Evolutionary conservation across 2,888 invertebrate genomes (phyloP), one percentile per base, ranked within the genome.

Genomic region (Dorcus parallelipipedus): DNA sequence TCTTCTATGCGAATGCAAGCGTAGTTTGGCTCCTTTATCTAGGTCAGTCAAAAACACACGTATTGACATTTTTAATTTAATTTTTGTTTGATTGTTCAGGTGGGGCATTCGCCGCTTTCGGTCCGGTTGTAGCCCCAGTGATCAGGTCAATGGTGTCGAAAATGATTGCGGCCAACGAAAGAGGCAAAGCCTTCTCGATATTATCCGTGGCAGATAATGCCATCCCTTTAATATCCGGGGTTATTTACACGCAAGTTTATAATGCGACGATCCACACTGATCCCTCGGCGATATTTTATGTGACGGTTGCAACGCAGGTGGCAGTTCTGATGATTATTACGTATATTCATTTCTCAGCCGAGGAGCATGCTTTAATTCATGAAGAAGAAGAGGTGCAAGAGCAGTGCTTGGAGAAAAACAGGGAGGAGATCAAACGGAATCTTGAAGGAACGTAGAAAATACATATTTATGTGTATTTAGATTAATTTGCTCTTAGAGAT

Each of bases 111-210:
- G 89, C 89, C 7, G 86, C 89, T n/a, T 78, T 91, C 23, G 92
- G 92, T 0, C 91, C 92, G 0, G 84, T 88, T 49, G 88, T 90
- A 0, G 90, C 89, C 0, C 91, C 92, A 0, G 86, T 91, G 56
- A 82, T 93, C 58, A 82, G 93, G n/a, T 89, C 92, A 0, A 88
- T 92, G 83, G 86, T 89, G 0, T 92, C 92, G 0, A 93, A 93
- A 78, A 81, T 90, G 23, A 84, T 92, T 33, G 83, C 87, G 0
- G 77, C 83, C 1, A 79, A 84, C 40, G 92, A 93, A 72, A 83
- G 90, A 78, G 93, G 89, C 38, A 90, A 90, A 73, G 86, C 89
- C 0, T 91, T 90, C 71, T 88, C 91, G 0, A 80, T 92, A 61
- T 78, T 93, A 6, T 86, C 91, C 0, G 90, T 91, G 0, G 91